A percentile compares a stretch with the other conserved stretches of the same genome.
These are phyloP conservation scores for Drosophila tanythrix DNA, from an alignment of 2,888 invertebrate genomes.

Conservation along the genomic window DNA sequence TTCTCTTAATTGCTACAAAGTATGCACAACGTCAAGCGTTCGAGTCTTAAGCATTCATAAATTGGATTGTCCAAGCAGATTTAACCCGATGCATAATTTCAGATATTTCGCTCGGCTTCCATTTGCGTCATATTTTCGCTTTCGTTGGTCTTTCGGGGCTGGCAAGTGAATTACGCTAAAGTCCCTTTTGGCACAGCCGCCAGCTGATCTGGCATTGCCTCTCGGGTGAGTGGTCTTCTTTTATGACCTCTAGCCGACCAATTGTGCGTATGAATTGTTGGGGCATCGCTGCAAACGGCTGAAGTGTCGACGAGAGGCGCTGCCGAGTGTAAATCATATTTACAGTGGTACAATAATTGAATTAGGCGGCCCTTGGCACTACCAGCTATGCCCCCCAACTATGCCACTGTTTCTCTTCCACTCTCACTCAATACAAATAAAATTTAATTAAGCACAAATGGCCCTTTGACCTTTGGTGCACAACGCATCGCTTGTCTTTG, in stretches of 20 bases:
- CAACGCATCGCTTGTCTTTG: conserved; percentile 15
- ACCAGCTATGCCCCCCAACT: conserved; percentile 3
- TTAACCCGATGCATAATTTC: conserved; percentile 9
- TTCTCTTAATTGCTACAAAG: background rate
- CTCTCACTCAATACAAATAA: conserved; percentile 37
- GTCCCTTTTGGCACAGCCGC: background rate
- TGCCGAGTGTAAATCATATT: conserved; percentile 74
- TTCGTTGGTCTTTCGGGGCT: background rate
- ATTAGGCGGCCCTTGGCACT: conserved; percentile 57
- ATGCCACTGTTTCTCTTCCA: conserved; percentile 11
- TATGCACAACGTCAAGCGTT: background rate
- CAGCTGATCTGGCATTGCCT: conserved; percentile 19
- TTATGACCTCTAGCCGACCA: conserved; percentile 71
- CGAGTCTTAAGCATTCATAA: background rate
- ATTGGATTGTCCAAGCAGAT: background rate
- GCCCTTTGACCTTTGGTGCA: conserved; percentile 51
- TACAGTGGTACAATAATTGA: conserved; percentile 81
- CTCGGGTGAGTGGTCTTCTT: conserved; percentile 62
- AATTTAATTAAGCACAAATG: conserved; percentile 68
- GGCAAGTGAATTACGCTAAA: conserved; percentile 5
- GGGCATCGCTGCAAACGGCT: conserved; percentile 12
- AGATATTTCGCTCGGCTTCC: background rate
- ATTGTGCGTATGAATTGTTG: conserved; percentile 68
- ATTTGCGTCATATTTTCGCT: background rate
- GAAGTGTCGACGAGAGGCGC: conserved; percentile 41